Evolutionary conservation across 2,888 invertebrate genomes (phyloP), one percentile per base, ranked within the genome.

Genomic region (Eremobia ochroleuca): DNA sequence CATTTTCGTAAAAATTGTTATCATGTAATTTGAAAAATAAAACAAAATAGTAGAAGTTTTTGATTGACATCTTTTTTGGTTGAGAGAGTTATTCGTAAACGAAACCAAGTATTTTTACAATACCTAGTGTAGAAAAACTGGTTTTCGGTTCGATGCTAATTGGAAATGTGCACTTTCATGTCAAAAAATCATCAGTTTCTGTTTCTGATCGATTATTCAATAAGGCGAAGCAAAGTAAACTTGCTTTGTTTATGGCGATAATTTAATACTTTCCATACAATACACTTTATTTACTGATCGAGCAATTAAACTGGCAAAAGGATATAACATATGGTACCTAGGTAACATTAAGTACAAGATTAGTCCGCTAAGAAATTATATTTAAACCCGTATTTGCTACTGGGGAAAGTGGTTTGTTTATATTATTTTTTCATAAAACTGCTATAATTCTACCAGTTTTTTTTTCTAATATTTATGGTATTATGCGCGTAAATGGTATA

Each of bases 1-100:
- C 59, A 73, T 73, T 79, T 87, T 77, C 61, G 40, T 81, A 85
- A 76, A 81, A 59, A 73, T 66, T 9, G 21, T 18, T 72, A 40
- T 40, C 25, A 37, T 40, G 52, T 64, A 18, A 61, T 65, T 68
- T 9, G 8, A 82, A 59, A 71, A 55, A 43, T 0, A 37, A 78
- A 52, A 73, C n/a, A 18, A 2, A 4, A 13, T 15, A 78, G 31
- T 1, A 15, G 1, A 6, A 8, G 31, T 46, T 37, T 34, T 43
- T 55, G 25, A 43, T 62, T 75, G 34, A 68, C 55, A 25, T 52
- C 43, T 43, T 55, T 21, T 46, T 37, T 75, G 21, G 21, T 13
- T 9, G 28, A 58, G 8, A 25, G 4, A n/a, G 40, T 9, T 40
- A 40, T 40, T 9, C 9, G 40, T 1, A n/a, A n/a, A n/a, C 49